Evolutionary conservation across 2,113 vertebrate species (phyloP).

Genomic region (Rhynchomys soricoides): DNA sequence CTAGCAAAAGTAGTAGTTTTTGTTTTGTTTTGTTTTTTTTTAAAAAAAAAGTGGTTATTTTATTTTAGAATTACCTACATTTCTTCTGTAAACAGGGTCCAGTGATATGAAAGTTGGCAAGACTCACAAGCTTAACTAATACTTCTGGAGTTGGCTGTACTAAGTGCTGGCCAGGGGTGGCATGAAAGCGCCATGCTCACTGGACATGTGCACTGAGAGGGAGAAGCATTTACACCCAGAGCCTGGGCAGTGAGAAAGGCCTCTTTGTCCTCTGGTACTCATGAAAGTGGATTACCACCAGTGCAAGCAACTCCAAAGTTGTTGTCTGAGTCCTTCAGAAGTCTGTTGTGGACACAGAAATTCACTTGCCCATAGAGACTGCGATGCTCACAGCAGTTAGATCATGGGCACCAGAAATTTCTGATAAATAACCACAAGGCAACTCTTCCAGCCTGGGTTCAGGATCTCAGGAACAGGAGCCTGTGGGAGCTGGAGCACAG

Average conservation of each 20-base stretch:
- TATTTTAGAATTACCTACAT: conserved; percentile 49
- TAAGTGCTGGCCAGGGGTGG: not conserved
- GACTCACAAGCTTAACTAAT: conserved; percentile 4
- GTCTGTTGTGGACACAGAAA: conserved; percentile 35
- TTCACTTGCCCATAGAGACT: conserved; percentile 30
- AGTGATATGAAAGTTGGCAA: not conserved
- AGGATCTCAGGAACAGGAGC: not conserved
- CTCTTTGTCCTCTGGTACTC: conserved; percentile 42
- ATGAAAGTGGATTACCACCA: conserved; percentile 50
- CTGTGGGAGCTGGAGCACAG: not conserved
- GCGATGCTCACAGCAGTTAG: not conserved
- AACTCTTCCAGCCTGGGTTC: not conserved
- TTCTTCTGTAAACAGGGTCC: not conserved
- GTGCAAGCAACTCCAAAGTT: not conserved
- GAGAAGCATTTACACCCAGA: not conserved
- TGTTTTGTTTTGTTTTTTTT: no score
- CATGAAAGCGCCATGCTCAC: not conserved
- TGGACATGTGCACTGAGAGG: not conserved
- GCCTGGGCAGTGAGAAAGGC: not conserved
- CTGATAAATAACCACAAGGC: not conserved
- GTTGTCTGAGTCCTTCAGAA: conserved; percentile 2
- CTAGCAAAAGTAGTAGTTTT: not conserved
- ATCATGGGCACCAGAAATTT: not conserved
- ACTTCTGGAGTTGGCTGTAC: not conserved
- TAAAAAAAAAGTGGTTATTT: conserved; percentile 42